Evolutionary conservation across 2,113 vertebrate genomes (phyloP).

Genomic region (Xyliphius kryptos): DNA sequence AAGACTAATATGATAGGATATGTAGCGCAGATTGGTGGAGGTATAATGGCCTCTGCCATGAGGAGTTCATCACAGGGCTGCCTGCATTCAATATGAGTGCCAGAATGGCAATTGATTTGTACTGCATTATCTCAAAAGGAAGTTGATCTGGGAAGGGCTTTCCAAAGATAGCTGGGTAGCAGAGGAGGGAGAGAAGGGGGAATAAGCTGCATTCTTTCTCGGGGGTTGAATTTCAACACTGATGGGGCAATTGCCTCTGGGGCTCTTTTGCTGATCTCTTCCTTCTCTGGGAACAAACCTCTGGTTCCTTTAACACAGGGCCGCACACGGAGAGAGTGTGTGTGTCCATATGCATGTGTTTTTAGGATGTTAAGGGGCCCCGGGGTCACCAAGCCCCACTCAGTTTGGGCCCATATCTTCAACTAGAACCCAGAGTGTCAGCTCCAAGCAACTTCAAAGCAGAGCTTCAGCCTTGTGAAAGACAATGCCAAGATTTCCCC

Average conservation of each 20-base stretch:
- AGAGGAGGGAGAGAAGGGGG: conserved; percentile 28
- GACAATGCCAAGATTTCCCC: conserved; percentile 50
- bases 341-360: no score
- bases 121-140: conserved; percentile 20
- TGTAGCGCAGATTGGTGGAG: no score
- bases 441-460: conserved; percentile 48
- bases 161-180: conserved; percentile 30
- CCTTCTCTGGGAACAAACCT: conserved; percentile 49
- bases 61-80: conserved; percentile 4
- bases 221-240: conserved; percentile 53
- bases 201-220: conserved; percentile 51
- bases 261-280: conserved; percentile 47
- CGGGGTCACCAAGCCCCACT: conserved; percentile 16
- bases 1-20: no score
- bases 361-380: conserved; percentile 10
- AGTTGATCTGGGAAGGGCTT: conserved; percentile 41
- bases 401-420: conserved; percentile 18
- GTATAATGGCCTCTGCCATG: no score
- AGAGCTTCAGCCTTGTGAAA: conserved; percentile 36
- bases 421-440: conserved; percentile 35
- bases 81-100: conserved; percentile 16
- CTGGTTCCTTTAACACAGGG: conserved; percentile 47
- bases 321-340: conserved; percentile 12
- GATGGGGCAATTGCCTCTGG: conserved; percentile 50
- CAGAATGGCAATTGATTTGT: conserved; percentile 37